phyloP scores from a whole-genome alignment of 2,888 invertebrate genomes.

The Ophion ventricosus region DNA sequence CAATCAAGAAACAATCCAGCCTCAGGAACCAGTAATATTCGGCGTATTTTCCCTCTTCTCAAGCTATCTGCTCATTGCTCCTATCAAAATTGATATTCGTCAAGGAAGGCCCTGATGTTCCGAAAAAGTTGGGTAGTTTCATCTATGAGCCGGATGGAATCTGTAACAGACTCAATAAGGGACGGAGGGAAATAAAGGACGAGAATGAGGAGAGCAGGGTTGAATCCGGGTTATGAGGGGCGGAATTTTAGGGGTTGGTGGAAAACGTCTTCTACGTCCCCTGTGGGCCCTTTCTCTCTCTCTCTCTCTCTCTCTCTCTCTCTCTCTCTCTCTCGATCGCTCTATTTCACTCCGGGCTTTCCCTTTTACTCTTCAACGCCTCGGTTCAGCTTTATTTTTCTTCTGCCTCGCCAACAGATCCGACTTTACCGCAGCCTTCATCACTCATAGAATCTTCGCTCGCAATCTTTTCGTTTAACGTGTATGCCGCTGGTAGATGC shows the following conservation, averaged over 20 bases:
- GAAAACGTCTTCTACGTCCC: conserved; percentile 35
- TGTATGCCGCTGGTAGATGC: conserved; percentile 35
- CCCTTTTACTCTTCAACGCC: conserved; percentile 35
- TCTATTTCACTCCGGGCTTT: conserved; percentile 15
- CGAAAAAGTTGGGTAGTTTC: too few relatives aligned
- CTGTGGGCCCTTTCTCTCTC: conserved; percentile 26
- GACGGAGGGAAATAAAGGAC: neutral
- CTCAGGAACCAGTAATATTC: neutral
- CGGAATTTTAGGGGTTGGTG: conserved; percentile 63
- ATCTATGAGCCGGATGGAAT: too few relatives aligned
- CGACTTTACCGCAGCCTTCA: conserved; percentile 75
- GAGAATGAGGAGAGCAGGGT: conserved; percentile 37
- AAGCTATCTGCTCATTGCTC: too few relatives aligned
- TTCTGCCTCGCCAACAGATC: conserved; percentile 65
- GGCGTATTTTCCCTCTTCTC: neutral
- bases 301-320: conserved; percentile 6
- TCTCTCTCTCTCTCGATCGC: conserved; percentile 13
- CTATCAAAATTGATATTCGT: too few relatives aligned
- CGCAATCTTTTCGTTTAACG: conserved; percentile 73
- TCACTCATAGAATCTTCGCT: conserved; percentile 79
- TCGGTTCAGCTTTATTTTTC: conserved; percentile 46
- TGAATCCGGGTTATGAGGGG: conserved; percentile 62
- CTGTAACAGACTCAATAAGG: too few relatives aligned
- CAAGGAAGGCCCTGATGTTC: too few relatives aligned
- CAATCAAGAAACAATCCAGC: neutral